Conservation (phyloP, 2,113 vertebrate species). For the Corythornis cristatus region DNA sequence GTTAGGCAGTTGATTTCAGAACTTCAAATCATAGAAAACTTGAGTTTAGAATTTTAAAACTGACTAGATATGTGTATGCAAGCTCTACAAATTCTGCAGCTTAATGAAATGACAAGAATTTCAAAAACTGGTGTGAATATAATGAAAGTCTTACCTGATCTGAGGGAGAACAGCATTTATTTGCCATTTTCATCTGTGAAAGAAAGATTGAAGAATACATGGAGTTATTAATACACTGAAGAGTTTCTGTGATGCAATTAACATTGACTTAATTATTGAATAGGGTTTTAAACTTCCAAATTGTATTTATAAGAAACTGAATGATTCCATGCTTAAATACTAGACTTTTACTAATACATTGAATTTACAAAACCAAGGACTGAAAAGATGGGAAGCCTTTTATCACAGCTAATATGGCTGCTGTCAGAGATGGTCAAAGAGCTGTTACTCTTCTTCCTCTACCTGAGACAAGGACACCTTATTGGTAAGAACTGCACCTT, state of each 20-base stretch:
- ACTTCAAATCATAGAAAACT: neutral
- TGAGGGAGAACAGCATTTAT: constrained; percentile 85
- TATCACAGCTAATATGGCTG: neutral
- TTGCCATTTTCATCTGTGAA: constrained; percentile 87
- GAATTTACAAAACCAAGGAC: neutral
- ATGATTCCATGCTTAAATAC: neutral
- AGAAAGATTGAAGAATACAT: constrained; percentile 15
- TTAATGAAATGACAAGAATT: neutral
- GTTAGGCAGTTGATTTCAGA: neutral
- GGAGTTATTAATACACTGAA: neutral
- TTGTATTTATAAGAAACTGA: neutral
- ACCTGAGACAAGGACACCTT: too few relatives aligned
- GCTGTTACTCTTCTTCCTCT: too few relatives aligned
- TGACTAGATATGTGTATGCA: neutral
- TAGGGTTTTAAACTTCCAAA: neutral
- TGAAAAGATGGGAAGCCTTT: neutral
- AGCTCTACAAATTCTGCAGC: neutral
- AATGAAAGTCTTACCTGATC: constrained; percentile 83
- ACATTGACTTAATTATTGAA: neutral
- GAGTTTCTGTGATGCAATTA: neutral
- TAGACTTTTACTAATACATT: neutral
- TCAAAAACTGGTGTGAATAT: neutral
- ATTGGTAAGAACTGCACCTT: too few relatives aligned
- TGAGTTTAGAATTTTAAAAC: neutral
- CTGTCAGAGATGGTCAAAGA: neutral